These are phyloP conservation scores for Ischnus inquisitorius DNA, from an alignment of 2,888 invertebrate genomes.

Conservation along the genomic window DNA sequence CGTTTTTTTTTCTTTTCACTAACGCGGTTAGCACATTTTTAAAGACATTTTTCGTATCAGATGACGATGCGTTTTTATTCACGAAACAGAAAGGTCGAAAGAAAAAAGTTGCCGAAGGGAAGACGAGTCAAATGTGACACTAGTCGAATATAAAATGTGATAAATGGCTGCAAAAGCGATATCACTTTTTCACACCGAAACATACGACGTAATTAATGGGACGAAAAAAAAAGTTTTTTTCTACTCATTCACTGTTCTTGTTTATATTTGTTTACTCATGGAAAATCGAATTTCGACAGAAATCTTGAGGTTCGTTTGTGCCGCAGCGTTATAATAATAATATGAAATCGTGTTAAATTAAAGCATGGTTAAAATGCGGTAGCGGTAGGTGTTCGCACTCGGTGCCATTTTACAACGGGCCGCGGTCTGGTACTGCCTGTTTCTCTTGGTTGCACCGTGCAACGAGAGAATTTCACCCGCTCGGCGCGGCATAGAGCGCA, in stretches of 20 bases:
- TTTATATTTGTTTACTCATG: neutral
- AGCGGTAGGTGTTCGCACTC: slow-evolving; percentile 10
- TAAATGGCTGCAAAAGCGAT: neutral
- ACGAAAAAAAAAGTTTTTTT: too few relatives aligned
- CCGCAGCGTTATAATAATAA: neutral
- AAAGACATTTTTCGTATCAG: slow-evolving; percentile 1
- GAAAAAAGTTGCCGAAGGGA: neutral
- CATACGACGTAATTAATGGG: neutral
- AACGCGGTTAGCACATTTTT: slow-evolving; percentile 24
- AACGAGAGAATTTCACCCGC: slow-evolving; percentile 1
- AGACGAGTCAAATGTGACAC: neutral
- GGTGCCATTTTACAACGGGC: slow-evolving; percentile 4
- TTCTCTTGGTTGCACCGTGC: slow-evolving; percentile 37
- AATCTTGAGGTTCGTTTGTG: neutral
- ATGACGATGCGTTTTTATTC: slow-evolving; percentile 28
- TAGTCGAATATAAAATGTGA: neutral
- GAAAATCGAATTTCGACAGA: neutral
- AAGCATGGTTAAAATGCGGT: neutral
- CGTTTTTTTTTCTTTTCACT: neutral
- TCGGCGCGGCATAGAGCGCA: slow-evolving; percentile 6
- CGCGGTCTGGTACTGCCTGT: slow-evolving; percentile 15
- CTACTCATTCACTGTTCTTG: too few relatives aligned
- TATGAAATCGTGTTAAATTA: neutral
- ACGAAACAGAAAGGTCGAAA: neutral
- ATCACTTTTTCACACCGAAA: neutral